These are phyloP conservation scores for Stichopus chloronotus DNA, from an alignment of 35 echinoderm and acorn worm species.

Conservation along the genomic window DNA sequence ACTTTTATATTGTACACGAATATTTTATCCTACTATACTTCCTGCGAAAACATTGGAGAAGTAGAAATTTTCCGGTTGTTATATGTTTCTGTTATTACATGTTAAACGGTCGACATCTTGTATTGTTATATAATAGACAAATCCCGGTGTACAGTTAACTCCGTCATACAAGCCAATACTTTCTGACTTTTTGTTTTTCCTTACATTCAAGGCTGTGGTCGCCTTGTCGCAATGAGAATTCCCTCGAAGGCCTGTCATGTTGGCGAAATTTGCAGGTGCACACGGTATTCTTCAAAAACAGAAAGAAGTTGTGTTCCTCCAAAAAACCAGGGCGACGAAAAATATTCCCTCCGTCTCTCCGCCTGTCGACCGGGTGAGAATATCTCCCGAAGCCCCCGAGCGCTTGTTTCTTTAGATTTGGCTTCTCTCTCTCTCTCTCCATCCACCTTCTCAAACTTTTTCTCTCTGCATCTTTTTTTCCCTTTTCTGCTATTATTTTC, in stretches of 20 bases:
- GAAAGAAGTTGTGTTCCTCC: not conserved
- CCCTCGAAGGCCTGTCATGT: slow-evolving; percentile 6
- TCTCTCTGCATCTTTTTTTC: not conserved
- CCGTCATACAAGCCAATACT: too few species aligned
- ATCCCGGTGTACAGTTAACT: too few species aligned
- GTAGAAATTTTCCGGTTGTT: too few species aligned
- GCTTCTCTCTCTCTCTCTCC: not conserved
- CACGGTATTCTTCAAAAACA: not conserved
- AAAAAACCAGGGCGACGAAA: not conserved
- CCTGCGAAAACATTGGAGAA: too few species aligned
- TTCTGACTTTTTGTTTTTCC: not conserved
- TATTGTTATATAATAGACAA: too few species aligned
- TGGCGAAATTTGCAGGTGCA: slow-evolving; percentile 42
- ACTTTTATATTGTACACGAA: too few species aligned
- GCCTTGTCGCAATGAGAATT: not conserved
- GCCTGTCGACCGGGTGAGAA: not conserved
- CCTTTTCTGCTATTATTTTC: too few species aligned
- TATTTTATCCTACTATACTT: too few species aligned
- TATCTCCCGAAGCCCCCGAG: slow-evolving; percentile 14
- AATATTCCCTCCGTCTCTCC: not conserved
- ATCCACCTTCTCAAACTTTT: not conserved
- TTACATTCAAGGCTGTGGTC: not conserved
- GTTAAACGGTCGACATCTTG: too few species aligned
- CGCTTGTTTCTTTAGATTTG: slow-evolving; percentile 21
- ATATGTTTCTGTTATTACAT: too few species aligned